Percentiles rank a stretch among this genome's conserved stretches.
Conservation (phyloP, 2,797 vertebrate species). For the Acanthurus lineatus region DNA sequence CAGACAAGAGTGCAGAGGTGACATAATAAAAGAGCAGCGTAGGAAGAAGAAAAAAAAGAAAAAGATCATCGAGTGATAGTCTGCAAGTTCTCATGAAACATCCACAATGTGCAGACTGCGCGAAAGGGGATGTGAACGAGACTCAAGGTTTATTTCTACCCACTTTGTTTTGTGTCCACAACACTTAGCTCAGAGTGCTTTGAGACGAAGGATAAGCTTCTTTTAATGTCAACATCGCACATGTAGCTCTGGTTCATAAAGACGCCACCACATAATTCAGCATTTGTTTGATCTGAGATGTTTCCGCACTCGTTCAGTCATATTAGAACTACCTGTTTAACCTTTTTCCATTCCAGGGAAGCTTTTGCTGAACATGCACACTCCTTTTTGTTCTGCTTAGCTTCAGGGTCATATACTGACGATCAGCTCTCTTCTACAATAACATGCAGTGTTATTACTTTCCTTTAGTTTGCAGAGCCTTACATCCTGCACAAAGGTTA, state of each 20-base stretch:
- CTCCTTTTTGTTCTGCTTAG: neutral
- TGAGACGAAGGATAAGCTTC: constrained; percentile 47
- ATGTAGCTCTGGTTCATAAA: constrained; percentile 38
- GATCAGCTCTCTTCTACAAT: neutral
- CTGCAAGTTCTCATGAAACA: constrained; percentile 58
- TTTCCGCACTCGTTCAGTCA: constrained; percentile 37
- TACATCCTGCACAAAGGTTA: neutral
- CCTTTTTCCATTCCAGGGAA: constrained; percentile 18
- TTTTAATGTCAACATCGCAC: constrained; percentile 61
- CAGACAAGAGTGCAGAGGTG: constrained; percentile 25
- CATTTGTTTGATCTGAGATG: constrained; percentile 42
- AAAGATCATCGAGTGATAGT: constrained; percentile 10
- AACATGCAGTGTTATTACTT: neutral
- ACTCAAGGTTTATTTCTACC: constrained; percentile 59
- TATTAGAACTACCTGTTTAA: constrained; percentile 31
- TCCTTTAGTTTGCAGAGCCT: neutral
- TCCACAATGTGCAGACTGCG: constrained; percentile 15
- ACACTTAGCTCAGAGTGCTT: constrained; percentile 65
- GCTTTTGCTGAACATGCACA: constrained; percentile 29
- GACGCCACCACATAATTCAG: constrained; percentile 48
- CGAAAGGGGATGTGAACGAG: constrained; percentile 5
- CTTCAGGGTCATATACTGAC: neutral
- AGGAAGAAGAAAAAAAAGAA: constrained; percentile 13
- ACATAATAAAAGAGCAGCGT: constrained; percentile 37
- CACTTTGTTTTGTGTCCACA: constrained; percentile 70